Evolutionary conservation across 2,797 vertebrate genomes (phyloP).

Genomic region (Carduelis carduelis): DNA sequence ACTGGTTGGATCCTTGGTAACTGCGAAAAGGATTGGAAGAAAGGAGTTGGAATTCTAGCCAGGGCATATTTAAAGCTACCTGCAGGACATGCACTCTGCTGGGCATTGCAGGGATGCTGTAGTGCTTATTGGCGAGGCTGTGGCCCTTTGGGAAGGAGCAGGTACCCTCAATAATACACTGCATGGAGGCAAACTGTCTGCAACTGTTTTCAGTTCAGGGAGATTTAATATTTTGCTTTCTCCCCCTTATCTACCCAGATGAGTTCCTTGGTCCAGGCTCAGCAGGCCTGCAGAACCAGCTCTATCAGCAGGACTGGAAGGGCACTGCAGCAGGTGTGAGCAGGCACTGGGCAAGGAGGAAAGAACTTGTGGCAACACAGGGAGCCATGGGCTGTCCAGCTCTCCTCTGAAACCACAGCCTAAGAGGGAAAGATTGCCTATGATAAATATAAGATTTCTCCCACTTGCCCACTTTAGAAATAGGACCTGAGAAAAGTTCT

Average conservation of each 20-base stretch:
- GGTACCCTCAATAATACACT: neutral
- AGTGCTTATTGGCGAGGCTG: neutral
- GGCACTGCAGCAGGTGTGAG: neutral
- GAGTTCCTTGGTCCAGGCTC: neutral
- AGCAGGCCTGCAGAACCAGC: neutral
- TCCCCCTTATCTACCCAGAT: neutral
- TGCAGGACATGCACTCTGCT: neutral
- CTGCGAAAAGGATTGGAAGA: neutral
- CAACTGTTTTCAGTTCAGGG: neutral
- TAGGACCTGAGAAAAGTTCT: neutral
- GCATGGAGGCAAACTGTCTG: neutral
- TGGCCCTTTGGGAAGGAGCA: neutral
- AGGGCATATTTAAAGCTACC: neutral
- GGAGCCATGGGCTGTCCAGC: neutral
- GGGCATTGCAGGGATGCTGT: neutral
- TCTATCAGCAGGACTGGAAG: neutral
- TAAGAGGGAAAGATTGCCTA: neutral
- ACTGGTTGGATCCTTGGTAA: neutral
- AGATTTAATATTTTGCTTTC: neutral
- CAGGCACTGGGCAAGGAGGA: neutral
- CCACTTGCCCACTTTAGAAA: neutral
- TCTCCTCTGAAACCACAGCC: neutral
- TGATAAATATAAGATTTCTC: neutral
- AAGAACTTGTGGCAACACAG: neutral
- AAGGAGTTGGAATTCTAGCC: neutral